phyloP scores from a whole-genome alignment of 2,797 vertebrate genomes.

The Gallinago solitaria region DNA sequence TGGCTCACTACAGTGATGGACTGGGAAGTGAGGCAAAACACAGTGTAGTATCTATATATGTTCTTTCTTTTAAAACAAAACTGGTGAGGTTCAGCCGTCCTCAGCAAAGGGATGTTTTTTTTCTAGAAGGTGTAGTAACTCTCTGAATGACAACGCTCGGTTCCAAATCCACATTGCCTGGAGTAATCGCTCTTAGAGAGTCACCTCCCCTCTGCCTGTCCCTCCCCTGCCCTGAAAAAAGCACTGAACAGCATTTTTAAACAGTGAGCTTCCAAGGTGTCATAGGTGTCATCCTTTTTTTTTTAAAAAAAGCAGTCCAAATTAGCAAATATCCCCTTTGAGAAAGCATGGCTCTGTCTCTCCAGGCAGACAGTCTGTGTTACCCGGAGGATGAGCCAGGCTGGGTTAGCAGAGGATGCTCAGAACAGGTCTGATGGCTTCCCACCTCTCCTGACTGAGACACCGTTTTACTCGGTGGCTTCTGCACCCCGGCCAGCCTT shows the following conservation, averaged over 20 bases:
- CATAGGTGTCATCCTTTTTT: not conserved
- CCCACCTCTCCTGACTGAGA: not conserved
- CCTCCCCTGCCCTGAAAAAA: not conserved
- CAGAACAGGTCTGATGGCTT: not conserved
- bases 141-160: accelerated
- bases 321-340: not conserved
- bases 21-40: not conserved
- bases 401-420: not conserved
- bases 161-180: not conserved
- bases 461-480: not conserved
- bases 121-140: not conserved
- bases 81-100: not conserved
- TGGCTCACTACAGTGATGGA: not conserved
- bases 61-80: not conserved
- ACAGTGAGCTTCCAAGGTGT: not conserved
- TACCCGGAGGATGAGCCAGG: not conserved
- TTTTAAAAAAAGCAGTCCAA: not conserved
- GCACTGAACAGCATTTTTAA: not conserved
- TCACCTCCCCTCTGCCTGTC: not conserved
- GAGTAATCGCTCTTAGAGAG: not conserved
- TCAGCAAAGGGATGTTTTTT: not conserved
- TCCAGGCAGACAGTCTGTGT: accelerated
- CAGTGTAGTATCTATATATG: not conserved
- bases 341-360: not conserved
- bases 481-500: not conserved